Conservation (phyloP, 2,797 vertebrate genomes). For the Aselliscus stoliczkanus region DNA sequence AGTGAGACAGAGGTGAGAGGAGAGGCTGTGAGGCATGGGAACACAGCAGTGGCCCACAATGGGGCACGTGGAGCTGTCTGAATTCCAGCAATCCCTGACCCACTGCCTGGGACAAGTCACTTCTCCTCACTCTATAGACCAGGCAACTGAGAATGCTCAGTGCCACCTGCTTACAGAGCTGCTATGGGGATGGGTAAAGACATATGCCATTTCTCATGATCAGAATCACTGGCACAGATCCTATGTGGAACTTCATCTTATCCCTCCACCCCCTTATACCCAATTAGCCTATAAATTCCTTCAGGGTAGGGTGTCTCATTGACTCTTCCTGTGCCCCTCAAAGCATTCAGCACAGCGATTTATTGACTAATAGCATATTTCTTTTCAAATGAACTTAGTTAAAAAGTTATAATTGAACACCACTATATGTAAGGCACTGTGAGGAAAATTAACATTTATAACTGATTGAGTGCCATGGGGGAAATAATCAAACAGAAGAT, state of each 20-base stretch:
- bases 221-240: not conserved
- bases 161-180: not conserved
- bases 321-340: not conserved
- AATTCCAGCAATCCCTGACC: not conserved
- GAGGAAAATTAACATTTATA: slow-evolving; percentile 8
- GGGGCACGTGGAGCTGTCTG: not conserved
- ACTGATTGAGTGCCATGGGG: not conserved
- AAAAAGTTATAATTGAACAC: not conserved
- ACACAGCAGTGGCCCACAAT: accelerated
- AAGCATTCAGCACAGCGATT: not conserved
- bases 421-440: not conserved
- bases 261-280: not conserved
- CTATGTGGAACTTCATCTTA: not conserved
- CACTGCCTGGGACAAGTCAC: not conserved
- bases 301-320: not conserved
- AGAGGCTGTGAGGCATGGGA: not conserved
- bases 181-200: not conserved
- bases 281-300: slow-evolving; percentile 2
- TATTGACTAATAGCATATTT: not conserved
- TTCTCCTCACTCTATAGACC: not conserved
- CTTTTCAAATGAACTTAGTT: slow-evolving; percentile 27
- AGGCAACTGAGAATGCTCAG: not conserved
- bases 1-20: not conserved
- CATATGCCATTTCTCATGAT: not conserved
- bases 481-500: not conserved